phyloP scores from a whole-genome alignment of 2,888 invertebrate genomes.

The Marronus borbonicus region DNA sequence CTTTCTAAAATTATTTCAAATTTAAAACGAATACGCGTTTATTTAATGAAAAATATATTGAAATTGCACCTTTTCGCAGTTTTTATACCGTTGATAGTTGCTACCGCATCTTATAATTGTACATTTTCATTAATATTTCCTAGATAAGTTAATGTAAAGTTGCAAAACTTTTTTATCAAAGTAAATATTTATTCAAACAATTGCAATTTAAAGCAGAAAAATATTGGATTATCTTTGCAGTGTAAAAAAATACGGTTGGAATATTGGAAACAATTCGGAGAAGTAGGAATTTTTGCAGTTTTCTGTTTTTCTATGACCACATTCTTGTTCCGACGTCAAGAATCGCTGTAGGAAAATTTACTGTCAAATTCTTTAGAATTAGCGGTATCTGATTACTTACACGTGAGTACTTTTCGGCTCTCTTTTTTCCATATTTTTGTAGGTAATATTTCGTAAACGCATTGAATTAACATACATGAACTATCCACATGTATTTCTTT shows the following conservation, averaged over 20 bases:
- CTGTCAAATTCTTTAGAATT: conserved; percentile 52
- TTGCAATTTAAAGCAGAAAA: not conserved
- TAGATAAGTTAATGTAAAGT: not conserved
- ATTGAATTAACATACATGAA: not conserved
- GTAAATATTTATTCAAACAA: conserved; percentile 23
- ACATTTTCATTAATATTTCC: not conserved
- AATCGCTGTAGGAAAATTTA: conserved; percentile 51
- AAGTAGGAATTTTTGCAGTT: conserved; percentile 19
- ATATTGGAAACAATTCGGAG: not conserved
- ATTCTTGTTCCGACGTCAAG: conserved; percentile 42
- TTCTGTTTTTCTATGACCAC: conserved; percentile 4
- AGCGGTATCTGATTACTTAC: conserved; percentile 50
- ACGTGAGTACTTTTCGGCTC: conserved; percentile 49
- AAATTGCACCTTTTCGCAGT: not conserved
- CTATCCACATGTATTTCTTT: not conserved
- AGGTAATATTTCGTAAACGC: not conserved
- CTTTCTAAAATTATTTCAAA: not conserved
- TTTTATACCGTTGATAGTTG: not conserved
- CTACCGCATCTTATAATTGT: not conserved
- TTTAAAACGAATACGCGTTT: not conserved
- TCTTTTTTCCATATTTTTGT: conserved; percentile 8
- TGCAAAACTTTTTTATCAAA: conserved; percentile 21
- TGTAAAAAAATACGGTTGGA: too few species aligned
- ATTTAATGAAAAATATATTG: not conserved
- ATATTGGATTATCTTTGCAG: too few species aligned